Evolutionary conservation across 2,113 vertebrate species (phyloP), one percentile per base, ranked within the genome.

Genomic region (Hydrochoerus hydrochaeris): DNA sequence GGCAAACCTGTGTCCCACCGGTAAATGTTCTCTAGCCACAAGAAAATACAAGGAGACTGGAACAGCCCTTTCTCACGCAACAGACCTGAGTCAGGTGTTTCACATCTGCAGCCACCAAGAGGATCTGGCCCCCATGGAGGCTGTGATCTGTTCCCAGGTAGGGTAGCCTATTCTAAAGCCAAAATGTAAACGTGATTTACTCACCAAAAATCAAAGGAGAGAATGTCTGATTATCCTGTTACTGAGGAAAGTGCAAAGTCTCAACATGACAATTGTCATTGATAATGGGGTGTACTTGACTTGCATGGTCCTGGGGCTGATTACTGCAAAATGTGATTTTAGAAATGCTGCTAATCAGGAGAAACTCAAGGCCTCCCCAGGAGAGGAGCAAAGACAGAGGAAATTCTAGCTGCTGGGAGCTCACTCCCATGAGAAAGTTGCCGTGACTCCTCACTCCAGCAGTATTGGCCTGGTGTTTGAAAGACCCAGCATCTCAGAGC

Each of bases 161-260:
- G 7, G 24, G 60, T 60, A 90, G 88, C 90, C 73, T 82, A 46
- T 73, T 93, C 57, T 41, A 71, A 69, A 88, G 85, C 83, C 94
- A 91, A 82, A 95, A 90, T 22, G 5, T 49, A 65, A 88, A 60
- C 77, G 73, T 69, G 87, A 97, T 96, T 95, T 86, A 78, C 67
- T 73, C 75, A 94, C 46, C 97, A 86, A 96, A 97, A 96, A 97
- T 94, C 90, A 97, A 85, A 98, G 82, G 54, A 52, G 85, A 97
- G 65, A 57, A 80, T 24, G 52, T 77, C 80, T 96, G 80, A 89
- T 91, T 49, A n/a, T 62, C 44, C 69, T 58, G 41, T 69, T 65
- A 78, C 63, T 73, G 58, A 83, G 38, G 69, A 41, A 58, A 82
- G 67, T 77, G 4, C 28, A n/a, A 85, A 17, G 38, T 35, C 67